Base-by-base conservation (phyloP, 2,113 vertebrate species). In the Spilogale gracilis region DNA sequence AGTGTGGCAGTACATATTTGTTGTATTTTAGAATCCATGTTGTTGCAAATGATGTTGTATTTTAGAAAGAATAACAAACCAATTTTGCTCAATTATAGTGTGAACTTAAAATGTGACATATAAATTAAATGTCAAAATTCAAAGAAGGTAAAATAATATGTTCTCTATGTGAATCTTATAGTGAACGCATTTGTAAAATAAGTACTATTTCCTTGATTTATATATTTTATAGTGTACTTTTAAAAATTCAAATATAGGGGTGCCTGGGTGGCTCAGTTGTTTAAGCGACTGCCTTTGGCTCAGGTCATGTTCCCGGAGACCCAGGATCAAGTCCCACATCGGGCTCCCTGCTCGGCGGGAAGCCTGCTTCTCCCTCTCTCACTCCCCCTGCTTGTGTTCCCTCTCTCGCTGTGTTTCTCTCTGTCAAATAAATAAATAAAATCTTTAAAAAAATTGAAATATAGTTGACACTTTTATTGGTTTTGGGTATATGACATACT, bases 41-140 rank as follows among this genome's bases (percentile, higher is more conserved):
- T 38, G 38, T 38, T 38, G 38, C 38, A 38, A 79, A 45, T 83
- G 43, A 81, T 63, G 78, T 30, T 92, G 13, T 76, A 56, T 81
- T 48, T 86, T 86, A 69, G 65, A 43, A 96, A 65, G 5, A 69
- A 25, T 45, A 81, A 60, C 30, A 82, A 87, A 69, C 58, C 16
- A 89, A 18, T 73, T 81, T 81, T 92, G 18, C 60, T 76, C 52
- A 88, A 3, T 90, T 52, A 89, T 86, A 54, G 27, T 65, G 32
- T 30, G 74, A 93, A 43, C 27, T 21, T 92, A 95, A 74, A 79
- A 92, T 61, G 21, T n/a, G 52, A 45, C 17, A 27, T 58, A 48
- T 89, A 58, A 89, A 95, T 81, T 54, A 61, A 87, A 73, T 81
- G 92, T 67, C 25, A 86, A 85, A 93, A 45, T 45, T 85, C 14